Conservation (phyloP, 2,888 invertebrate genomes). For the Parascotia fuliginaria region DNA sequence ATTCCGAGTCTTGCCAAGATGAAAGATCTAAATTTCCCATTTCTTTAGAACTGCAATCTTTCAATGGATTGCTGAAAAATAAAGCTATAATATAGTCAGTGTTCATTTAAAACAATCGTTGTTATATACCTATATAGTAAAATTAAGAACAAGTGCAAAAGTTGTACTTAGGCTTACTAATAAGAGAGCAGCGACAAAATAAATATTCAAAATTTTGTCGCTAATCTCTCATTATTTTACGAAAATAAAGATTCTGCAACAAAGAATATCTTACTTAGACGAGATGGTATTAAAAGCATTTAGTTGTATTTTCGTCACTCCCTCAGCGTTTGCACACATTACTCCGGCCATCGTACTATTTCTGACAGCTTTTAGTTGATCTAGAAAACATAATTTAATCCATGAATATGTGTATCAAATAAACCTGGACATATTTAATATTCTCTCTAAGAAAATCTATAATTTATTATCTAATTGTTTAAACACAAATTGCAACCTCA, state of each 20-base stretch:
- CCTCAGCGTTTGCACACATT: constrained; percentile 62
- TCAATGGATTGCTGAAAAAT: constrained; percentile 5
- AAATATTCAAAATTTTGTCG: too few species aligned
- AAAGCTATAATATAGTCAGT: background rate
- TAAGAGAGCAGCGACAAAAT: too few species aligned
- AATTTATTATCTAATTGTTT: too few species aligned
- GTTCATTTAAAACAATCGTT: background rate
- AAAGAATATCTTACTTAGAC: background rate
- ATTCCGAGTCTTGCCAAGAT: constrained; percentile 1
- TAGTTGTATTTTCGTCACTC: constrained; percentile 61
- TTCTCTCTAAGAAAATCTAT: background rate
- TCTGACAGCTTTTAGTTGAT: constrained; percentile 62
- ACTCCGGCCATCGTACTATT: constrained; percentile 57
- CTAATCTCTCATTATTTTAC: too few species aligned
- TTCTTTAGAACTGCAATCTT: constrained; percentile 2
- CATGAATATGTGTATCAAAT: background rate
- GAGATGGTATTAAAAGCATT: constrained; percentile 43
- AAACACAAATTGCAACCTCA: too few species aligned
- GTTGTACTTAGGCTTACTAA: too few species aligned
- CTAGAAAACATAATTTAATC: constrained; percentile 43
- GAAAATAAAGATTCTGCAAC: too few species aligned
- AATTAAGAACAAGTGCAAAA: too few species aligned
- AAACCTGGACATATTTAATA: background rate
- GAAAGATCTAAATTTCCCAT: constrained; percentile 4
- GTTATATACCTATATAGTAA: too few species aligned